Conservation (phyloP, 2,888 invertebrate species). For the Apantesis nais region DNA sequence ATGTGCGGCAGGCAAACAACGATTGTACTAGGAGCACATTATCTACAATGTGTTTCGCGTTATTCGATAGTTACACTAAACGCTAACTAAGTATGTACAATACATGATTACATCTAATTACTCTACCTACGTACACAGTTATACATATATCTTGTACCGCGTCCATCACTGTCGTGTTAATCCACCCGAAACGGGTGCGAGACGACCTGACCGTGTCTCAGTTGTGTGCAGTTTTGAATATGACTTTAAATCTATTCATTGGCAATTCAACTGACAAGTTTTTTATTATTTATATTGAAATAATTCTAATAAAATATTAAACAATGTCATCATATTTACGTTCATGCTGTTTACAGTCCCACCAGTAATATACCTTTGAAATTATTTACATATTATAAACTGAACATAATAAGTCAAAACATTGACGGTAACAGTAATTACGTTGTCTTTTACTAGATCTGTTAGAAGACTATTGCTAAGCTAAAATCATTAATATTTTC, state of each 20-base stretch:
- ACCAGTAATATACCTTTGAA: neutral
- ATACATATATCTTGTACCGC: constrained; percentile 19
- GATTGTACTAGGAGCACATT: constrained; percentile 29
- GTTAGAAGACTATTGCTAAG: neutral
- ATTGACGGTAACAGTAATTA: neutral
- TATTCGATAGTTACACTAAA: constrained; percentile 38
- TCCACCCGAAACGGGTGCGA: neutral
- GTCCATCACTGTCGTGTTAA: neutral
- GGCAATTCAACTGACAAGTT: neutral
- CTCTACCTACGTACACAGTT: constrained; percentile 40
- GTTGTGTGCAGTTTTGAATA: constrained; percentile 5
- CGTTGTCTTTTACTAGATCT: neutral
- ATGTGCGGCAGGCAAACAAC: constrained; percentile 7
- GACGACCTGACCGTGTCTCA: neutral
- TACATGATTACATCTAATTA: constrained; percentile 44
- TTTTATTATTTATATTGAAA: neutral
- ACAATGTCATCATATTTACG: neutral
- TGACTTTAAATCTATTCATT: neutral
- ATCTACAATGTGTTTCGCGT: constrained; percentile 45
- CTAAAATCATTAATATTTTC: neutral
- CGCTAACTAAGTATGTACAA: constrained; percentile 49
- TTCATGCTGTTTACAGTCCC: neutral
- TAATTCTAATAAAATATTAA: neutral
- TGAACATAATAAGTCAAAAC: neutral
- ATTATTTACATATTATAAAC: neutral